A percentile compares a stretch with the other conserved stretches of the same genome.
phyloP scores from a whole-genome alignment of 1,140 invertebrate genomes.

The Mizuhopecten yessoensis region DNA sequence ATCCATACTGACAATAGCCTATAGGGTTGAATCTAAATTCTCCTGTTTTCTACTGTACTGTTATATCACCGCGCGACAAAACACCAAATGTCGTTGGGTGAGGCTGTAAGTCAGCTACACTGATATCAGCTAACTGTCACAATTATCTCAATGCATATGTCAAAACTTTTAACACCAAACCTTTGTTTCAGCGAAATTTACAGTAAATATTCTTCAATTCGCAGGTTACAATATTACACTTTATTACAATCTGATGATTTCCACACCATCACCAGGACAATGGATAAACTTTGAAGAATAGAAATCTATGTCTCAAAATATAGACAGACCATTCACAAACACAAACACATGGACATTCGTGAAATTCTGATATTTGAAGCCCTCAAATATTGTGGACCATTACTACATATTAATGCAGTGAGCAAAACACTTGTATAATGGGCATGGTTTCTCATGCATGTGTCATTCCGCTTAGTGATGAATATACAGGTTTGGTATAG shows the following conservation, averaged over 20 bases:
- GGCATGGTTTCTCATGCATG: not conserved
- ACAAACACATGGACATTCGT: too few species aligned
- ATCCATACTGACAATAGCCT: not conserved
- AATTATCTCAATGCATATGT: not conserved
- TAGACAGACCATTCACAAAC: too few species aligned
- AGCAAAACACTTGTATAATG: not conserved
- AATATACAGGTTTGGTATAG: not conserved
- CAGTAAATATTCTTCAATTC: not conserved
- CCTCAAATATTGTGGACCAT: not conserved
- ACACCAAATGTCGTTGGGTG: not conserved
- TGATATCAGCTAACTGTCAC: not conserved
- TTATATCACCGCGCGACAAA: not conserved
- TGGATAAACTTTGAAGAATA: too few species aligned
- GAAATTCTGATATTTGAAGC: not conserved
- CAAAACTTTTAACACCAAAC: slow-evolving; percentile 28
- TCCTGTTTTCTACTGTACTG: not conserved
- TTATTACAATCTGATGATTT: too few species aligned
- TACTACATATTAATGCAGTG: not conserved
- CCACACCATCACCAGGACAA: too few species aligned
- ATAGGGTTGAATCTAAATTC: not conserved
- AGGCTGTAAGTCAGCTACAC: too few species aligned
- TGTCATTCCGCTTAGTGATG: not conserved
- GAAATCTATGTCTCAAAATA: too few species aligned
- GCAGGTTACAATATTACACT: not conserved
- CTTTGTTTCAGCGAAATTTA: slow-evolving; percentile 7